Evolutionary conservation across 2,113 vertebrate species (phyloP).

Genomic region (Chloebia gouldiae): DNA sequence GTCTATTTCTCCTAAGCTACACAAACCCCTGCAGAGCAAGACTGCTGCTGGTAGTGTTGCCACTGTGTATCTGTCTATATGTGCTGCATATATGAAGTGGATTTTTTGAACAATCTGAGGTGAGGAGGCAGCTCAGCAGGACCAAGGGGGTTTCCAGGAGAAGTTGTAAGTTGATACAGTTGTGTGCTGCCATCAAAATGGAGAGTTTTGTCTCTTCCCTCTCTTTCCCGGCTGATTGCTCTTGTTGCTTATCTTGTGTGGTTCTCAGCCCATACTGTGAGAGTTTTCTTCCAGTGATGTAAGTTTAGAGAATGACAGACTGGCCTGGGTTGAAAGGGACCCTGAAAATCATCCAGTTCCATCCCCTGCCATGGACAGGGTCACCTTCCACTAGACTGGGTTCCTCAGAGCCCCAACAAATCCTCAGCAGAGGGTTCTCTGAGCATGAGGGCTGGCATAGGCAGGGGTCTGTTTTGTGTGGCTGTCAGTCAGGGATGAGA

Average conservation of each 20-base stretch:
- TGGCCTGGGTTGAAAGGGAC: background rate
- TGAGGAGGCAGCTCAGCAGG: background rate
- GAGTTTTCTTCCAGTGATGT: background rate
- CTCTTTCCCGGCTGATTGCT: background rate
- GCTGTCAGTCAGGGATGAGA: background rate
- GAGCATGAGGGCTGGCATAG: background rate
- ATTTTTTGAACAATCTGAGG: background rate
- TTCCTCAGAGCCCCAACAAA: fast-evolving
- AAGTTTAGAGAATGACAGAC: background rate
- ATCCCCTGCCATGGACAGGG: background rate
- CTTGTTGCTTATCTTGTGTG: background rate
- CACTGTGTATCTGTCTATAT: background rate
- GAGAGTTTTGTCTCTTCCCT: background rate
- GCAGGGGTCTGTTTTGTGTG: background rate
- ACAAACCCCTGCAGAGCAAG: background rate
- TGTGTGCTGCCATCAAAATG: background rate
- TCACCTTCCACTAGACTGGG: background rate
- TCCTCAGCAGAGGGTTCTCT: background rate
- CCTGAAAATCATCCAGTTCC: background rate
- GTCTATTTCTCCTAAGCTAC: background rate
- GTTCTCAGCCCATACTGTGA: background rate
- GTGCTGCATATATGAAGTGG: background rate
- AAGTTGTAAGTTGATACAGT: background rate
- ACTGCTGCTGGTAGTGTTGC: background rate
- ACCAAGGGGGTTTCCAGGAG: fast-evolving